Conservation (phyloP, 1,140 invertebrate genomes). For the Monochamus saltuarius region DNA sequence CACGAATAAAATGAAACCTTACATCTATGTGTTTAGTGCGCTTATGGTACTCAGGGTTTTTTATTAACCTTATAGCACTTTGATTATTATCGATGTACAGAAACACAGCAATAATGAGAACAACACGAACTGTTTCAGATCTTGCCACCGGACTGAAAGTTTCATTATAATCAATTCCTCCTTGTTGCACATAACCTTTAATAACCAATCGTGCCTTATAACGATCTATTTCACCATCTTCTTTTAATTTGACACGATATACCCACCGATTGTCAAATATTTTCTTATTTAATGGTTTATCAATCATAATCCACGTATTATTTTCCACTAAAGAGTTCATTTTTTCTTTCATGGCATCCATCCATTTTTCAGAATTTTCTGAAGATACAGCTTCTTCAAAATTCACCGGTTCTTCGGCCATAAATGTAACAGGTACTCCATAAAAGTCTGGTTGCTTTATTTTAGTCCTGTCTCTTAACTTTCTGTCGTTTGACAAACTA, state of each 20-base stretch:
- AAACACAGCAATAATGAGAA: slow-evolving; percentile 47
- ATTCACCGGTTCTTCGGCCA: slow-evolving; percentile 29
- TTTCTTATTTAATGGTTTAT: slow-evolving; percentile 38
- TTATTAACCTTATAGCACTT: too few relatives aligned
- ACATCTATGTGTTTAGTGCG: too few relatives aligned
- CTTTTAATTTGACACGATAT: slow-evolving; percentile 34
- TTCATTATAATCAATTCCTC: slow-evolving; percentile 51
- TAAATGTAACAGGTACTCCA: background rate
- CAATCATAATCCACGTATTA: slow-evolving; percentile 48
- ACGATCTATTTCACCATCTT: slow-evolving; percentile 22
- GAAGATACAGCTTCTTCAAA: slow-evolving; percentile 43
- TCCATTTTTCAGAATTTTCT: slow-evolving; percentile 42
- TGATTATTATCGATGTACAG: too few relatives aligned
- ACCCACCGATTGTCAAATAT: slow-evolving; percentile 47
- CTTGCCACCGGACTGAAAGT: slow-evolving; percentile 51
- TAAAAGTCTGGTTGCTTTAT: background rate
- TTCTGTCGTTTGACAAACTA: background rate
- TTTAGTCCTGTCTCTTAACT: slow-evolving; percentile 4
- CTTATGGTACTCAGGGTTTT: too few relatives aligned
- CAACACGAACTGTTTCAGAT: slow-evolving; percentile 49
- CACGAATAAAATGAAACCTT: too few relatives aligned
- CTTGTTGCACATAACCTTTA: slow-evolving; percentile 44
- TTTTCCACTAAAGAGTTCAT: slow-evolving; percentile 44
- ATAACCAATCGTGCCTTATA: slow-evolving; percentile 48
- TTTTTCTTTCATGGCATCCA: slow-evolving; percentile 48